Evolutionary conservation across 2,797 vertebrate species (phyloP), one percentile per base, ranked within the genome.

Genomic region (Forpus xanthops): DNA sequence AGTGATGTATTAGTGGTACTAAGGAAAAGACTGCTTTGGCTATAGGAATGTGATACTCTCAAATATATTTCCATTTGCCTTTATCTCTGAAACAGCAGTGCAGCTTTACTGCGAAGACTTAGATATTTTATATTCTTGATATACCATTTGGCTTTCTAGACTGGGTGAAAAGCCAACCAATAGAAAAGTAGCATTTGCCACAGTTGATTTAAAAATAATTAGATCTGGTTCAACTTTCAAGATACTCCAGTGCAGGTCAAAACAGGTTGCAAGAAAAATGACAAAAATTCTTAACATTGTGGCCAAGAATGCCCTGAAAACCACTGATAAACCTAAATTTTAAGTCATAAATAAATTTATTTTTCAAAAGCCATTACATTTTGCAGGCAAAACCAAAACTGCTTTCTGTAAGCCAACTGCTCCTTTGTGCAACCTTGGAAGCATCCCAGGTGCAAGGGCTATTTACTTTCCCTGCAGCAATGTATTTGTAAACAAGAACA

Each of bases 341-440:
- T 50, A 83, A 89, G 24, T 47, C 65, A 28, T 23, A 62, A 82
- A 67, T 41, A 20, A 64, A 66, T 25, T 3, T 31, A 5, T 47
- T 75, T 91, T 89, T 78, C 50, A 68, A 78, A 77, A 80, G 37
- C 8, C 39, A 68, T 92, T 80, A 77, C 12, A 81, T 87, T 89
- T 76, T 85, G 74, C 21, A 85, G 58, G 61, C 67, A 91, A 93
- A 88, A 91, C 62, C 64, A 85, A 79, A 94, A 68, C 30, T 20
- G n/a, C 18, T 87, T 64, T 85, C 78, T 83, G 19, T 33, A 77
- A 81, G 70, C 68, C 85, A 96, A 35, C 35, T 60, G 42, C 20
- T 91, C 58, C 53, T 71, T 52, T 11, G 11, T 58, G 56, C 42
- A 87, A 42, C 27, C n/a, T 28, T 94, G 66, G 82, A 94, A 88